phyloP scores from a whole-genome alignment of 2,888 invertebrate genomes.

The Blastobasis adustella region DNA sequence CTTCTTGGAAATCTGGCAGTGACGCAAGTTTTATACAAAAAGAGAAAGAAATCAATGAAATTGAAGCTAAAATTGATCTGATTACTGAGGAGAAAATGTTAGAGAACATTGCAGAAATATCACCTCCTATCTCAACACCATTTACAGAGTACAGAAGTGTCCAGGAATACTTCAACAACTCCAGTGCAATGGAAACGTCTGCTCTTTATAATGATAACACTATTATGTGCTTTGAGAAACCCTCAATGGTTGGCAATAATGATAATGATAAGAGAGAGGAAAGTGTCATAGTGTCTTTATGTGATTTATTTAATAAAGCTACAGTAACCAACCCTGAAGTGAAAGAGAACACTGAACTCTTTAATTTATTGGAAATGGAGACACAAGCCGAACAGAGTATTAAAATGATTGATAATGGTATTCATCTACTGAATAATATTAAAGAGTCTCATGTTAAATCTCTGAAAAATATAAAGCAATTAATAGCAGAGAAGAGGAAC shows the following conservation, averaged over 20 bases:
- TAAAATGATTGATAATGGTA: constrained; percentile 39
- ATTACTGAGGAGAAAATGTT: constrained; percentile 31
- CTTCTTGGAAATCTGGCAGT: constrained; percentile 50
- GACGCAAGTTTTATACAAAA: constrained; percentile 57
- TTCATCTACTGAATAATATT: constrained; percentile 33
- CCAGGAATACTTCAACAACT: constrained; percentile 45
- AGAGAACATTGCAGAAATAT: constrained; percentile 43
- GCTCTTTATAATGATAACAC: constrained; percentile 39
- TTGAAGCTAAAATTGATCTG: constrained; percentile 33
- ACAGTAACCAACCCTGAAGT: constrained; percentile 32
- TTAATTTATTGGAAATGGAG: constrained; percentile 40
- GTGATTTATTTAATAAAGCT: constrained; percentile 51
- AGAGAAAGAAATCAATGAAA: constrained; percentile 51
- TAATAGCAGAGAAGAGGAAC: constrained; percentile 36
- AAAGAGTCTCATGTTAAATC: constrained; percentile 41
- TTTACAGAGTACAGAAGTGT: constrained; percentile 53
- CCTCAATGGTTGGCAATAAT: constrained; percentile 23
- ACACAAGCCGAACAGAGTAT: constrained; percentile 39
- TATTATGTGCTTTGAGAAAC: constrained; percentile 51
- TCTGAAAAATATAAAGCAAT: constrained; percentile 36
- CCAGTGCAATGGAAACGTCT: constrained; percentile 38
- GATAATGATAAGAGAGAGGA: constrained; percentile 41
- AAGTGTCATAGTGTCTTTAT: constrained; percentile 52
- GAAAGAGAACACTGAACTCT: constrained; percentile 28
- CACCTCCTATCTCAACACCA: constrained; percentile 54